Base-by-base conservation (phyloP, 2,797 vertebrate species). In the Rhinophrynus dorsalis region DNA sequence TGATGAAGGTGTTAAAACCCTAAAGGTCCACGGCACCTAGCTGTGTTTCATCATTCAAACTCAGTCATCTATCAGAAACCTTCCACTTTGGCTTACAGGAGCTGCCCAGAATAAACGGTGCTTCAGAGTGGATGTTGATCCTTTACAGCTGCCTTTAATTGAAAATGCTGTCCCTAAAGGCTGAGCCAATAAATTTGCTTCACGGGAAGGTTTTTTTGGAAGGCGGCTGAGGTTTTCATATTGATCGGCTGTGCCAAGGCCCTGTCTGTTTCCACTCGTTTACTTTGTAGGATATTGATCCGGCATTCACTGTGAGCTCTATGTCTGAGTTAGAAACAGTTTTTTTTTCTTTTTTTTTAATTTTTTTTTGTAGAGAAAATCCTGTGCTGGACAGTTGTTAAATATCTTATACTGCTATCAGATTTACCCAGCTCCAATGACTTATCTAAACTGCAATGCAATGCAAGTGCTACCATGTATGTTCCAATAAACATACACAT, bases 241-340 rank as follows among this genome's bases (percentile, higher is more conserved):
- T 76, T 76, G 58, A 75, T 77, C 70, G 56, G 67, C 12, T 75
- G 64, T 42, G 68, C 68, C 71, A 76, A 68, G 67, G 68, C 42
- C 2, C 2, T n/a, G 64, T 60, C 65, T 81, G 74, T 68, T 77
- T 71, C 76, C 38, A 62, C 68, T 58, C 75, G 51, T 74, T 48
- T 69, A 57, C 62, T 79, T 54, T 62, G 74, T 79, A 60, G 66
- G 75, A 52, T 68, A 76, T 37, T 69, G 74, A 81, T 64, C 75
- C 76, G 59, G 73, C 82, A 79, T 68, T 60, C 24, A 60, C 56
- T 42, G 55, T 21, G 26, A 51, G 57, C 37, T 18, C 18, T 61
- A 24, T 67, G 27, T 60, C 57, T 67, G 63, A 55, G 20, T 52
- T 62, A 56, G 12, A n/a, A n/a, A n/a, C n/a, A n/a, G n/a, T n/a